A percentile compares a stretch with the other conserved stretches of the same genome.
Conservation (phyloP, 2,797 vertebrate species). For the Morelia viridis region DNA sequence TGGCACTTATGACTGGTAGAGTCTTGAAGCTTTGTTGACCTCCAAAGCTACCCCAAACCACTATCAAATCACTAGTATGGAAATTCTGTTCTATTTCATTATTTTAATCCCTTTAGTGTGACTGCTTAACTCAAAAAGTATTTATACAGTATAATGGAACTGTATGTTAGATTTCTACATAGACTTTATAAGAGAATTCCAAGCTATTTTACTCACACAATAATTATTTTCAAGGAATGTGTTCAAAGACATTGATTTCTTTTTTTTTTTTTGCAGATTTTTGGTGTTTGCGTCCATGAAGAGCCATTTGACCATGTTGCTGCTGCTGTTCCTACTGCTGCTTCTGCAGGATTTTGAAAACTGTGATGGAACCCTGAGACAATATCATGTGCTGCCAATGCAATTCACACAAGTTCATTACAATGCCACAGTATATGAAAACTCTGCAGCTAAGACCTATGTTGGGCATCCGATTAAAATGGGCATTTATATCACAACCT, state of each 20-base stretch:
- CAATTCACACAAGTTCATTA: constrained; percentile 90
- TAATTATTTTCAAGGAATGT: background rate
- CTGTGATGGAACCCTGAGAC: constrained; percentile 78
- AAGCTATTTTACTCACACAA: background rate
- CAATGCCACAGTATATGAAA: constrained; percentile 95
- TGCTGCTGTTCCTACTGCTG: constrained; percentile 80
- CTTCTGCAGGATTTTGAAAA: constrained; percentile 81
- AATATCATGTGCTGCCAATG: constrained; percentile 71
- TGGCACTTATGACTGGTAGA: background rate
- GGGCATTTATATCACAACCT: constrained; percentile 87
- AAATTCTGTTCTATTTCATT: background rate
- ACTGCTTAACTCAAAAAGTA: background rate
- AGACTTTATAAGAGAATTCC: background rate
- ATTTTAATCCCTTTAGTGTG: background rate
- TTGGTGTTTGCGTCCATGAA: constrained; percentile 85
- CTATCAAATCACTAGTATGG: background rate
- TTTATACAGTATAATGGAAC: background rate
- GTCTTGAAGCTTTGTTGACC: no score
- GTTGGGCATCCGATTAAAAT: constrained; percentile 93
- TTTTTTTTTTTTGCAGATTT: constrained; percentile 72
- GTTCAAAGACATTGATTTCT: constrained; percentile 11
- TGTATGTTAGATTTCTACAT: background rate
- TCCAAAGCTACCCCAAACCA: background rate
- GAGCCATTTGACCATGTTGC: constrained; percentile 78
- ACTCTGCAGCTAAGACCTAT: constrained; percentile 97